Conservation (phyloP, 2,888 invertebrate genomes). For the Dryocosmus kuriphilus region DNA sequence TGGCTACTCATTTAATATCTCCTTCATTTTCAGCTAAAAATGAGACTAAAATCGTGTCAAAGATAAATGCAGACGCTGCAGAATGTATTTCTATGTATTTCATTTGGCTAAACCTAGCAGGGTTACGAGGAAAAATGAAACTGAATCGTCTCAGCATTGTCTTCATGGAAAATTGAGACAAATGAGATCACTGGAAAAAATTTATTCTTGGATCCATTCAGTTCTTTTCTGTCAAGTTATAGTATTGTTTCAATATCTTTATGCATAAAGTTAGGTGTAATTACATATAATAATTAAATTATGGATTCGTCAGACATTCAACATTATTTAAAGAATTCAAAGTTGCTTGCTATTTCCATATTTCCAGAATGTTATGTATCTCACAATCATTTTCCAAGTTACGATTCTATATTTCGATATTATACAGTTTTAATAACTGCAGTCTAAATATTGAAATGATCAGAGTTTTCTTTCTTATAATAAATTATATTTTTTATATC, state of each 20-base stretch:
- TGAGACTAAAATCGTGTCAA: neutral
- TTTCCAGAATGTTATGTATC: no score
- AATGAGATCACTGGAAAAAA: neutral
- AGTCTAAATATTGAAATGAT: no score
- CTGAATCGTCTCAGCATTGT: neutral
- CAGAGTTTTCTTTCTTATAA: no score
- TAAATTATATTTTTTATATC: no score
- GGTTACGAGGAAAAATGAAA: constrained; percentile 3
- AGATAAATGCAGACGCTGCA: neutral
- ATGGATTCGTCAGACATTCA: neutral
- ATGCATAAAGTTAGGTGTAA: no score
- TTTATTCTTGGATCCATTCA: neutral
- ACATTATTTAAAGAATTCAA: neutral
- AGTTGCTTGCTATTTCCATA: no score
- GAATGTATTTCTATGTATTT: neutral
- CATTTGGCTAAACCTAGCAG: neutral
- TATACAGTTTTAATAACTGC: no score
- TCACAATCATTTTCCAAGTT: no score
- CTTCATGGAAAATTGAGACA: neutral
- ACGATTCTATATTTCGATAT: no score
- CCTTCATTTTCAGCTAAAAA: neutral
- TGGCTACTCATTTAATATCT: neutral
- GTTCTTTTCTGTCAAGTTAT: neutral
- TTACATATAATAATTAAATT: neutral
- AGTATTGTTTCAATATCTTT: no score